These are phyloP conservation scores for Laticauda laticaudata DNA, from an alignment of 2,113 vertebrate genomes.

Conservation along the genomic window DNA sequence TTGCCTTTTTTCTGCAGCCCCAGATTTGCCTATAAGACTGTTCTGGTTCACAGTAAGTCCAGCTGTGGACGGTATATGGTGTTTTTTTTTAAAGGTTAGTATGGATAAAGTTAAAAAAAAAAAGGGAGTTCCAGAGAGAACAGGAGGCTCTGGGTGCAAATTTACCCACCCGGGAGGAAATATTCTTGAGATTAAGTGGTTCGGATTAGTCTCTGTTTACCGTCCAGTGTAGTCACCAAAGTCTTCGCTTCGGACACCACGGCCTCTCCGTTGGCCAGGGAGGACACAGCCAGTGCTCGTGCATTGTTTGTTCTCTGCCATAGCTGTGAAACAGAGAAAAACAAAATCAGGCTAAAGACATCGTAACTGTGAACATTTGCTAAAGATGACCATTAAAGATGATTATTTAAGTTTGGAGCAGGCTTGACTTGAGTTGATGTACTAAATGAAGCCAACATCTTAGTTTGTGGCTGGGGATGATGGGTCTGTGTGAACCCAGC, in stretches of 20 bases:
- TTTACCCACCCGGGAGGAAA: background rate
- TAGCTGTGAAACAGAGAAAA: conserved; percentile 59
- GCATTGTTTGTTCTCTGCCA: conserved; percentile 57
- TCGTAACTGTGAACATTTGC: background rate
- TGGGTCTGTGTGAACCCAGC: background rate
- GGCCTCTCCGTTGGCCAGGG: conserved; percentile 73
- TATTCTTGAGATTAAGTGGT: background rate
- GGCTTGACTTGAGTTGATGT: background rate
- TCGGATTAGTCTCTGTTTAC: conserved; percentile 58
- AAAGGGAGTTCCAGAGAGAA: background rate
- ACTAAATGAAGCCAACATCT: background rate
- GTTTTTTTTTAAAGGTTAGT: background rate
- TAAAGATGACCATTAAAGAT: background rate
- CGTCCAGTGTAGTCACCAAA: conserved; percentile 75
- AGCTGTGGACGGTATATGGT: background rate
- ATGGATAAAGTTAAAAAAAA: too few species aligned
- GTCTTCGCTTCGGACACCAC: conserved; percentile 64
- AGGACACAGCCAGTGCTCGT: conserved; percentile 60
- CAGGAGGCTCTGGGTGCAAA: background rate
- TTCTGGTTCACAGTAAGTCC: background rate
- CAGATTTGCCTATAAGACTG: background rate
- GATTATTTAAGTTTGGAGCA: background rate
- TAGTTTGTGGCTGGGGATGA: background rate
- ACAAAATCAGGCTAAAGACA: background rate
- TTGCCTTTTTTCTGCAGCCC: background rate